Evolutionary conservation across 2,888 invertebrate species (phyloP).

Genomic region (Drosophila aldrichi): DNA sequence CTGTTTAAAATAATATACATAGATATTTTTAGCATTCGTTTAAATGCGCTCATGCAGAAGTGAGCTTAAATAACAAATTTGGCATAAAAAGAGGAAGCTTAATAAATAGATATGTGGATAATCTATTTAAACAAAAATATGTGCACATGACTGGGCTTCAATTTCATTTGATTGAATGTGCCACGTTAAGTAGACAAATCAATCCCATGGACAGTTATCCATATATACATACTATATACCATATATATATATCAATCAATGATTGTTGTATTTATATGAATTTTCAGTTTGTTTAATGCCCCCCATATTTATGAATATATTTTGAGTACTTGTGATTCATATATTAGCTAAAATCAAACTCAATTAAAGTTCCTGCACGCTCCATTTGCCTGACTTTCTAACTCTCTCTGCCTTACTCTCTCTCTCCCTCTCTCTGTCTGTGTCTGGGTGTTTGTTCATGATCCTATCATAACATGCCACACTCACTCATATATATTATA

Average conservation of each 20-base stretch:
- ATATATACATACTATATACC: neutral
- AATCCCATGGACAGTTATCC: neutral
- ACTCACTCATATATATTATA: constrained; percentile 1
- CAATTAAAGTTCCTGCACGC: constrained; percentile 27
- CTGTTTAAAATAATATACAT: neutral
- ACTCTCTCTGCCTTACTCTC: neutral
- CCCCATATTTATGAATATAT: constrained; percentile 7
- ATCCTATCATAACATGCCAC: constrained; percentile 11
- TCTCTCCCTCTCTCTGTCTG: too few species aligned
- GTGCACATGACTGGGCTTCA: constrained; percentile 18
- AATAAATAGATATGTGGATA: constrained; percentile 9
- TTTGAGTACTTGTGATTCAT: constrained; percentile 16
- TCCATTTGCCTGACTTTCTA: neutral
- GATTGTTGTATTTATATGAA: constrained; percentile 3
- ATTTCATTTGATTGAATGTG: constrained; percentile 28
- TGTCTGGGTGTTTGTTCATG: neutral
- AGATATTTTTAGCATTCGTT: constrained; percentile 1
- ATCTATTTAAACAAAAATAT: constrained; percentile 18
- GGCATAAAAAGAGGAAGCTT: constrained; percentile 4
- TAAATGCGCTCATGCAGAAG: constrained; percentile 12
- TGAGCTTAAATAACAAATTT: constrained; percentile 17
- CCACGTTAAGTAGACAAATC: constrained; percentile 22
- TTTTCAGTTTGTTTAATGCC: constrained; percentile 17
- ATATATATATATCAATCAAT: neutral
- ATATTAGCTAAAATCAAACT: constrained; percentile 15